Evolutionary conservation across 2,113 vertebrate genomes (phyloP).

Genomic region (Tetraodon nigroviridis): DNA sequence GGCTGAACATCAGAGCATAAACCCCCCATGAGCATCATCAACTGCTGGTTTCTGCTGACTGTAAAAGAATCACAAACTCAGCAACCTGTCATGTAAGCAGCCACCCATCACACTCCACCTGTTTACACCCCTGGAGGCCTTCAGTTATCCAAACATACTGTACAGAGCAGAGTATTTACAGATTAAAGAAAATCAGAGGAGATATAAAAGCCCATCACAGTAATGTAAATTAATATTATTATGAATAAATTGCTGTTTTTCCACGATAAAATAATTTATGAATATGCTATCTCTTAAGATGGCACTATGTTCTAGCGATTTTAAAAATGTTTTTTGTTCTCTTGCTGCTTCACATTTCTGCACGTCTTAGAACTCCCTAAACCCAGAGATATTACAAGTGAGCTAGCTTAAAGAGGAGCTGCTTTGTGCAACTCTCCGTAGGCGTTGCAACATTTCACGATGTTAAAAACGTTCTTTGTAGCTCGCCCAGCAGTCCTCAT

Average conservation of each 20-base stretch:
- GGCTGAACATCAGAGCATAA: constrained; percentile 33
- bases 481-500: constrained; percentile 12
- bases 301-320: not conserved
- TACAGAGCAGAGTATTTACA: not conserved
- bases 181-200: not conserved
- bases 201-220: too few relatives aligned
- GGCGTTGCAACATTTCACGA: constrained; percentile 5
- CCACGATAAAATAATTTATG: not conserved
- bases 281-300: not conserved
- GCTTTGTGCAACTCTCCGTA: constrained; percentile 1
- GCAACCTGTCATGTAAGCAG: constrained; percentile 60
- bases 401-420: not conserved
- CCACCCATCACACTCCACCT: constrained; percentile 36
- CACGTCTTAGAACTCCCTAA: constrained; percentile 4
- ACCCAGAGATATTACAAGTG: not conserved
- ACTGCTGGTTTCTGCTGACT: constrained; percentile 60
- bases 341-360: not conserved
- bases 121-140: constrained; percentile 25
- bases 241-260: too few relatives aligned
- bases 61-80: constrained; percentile 56
- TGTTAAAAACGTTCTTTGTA: not conserved
- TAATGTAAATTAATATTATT: too few relatives aligned
- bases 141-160: constrained; percentile 10
- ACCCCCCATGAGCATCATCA: constrained; percentile 32
- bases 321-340: not conserved